phyloP scores from a whole-genome alignment of 2,797 vertebrate species.

The Austrolebias charrua region DNA sequence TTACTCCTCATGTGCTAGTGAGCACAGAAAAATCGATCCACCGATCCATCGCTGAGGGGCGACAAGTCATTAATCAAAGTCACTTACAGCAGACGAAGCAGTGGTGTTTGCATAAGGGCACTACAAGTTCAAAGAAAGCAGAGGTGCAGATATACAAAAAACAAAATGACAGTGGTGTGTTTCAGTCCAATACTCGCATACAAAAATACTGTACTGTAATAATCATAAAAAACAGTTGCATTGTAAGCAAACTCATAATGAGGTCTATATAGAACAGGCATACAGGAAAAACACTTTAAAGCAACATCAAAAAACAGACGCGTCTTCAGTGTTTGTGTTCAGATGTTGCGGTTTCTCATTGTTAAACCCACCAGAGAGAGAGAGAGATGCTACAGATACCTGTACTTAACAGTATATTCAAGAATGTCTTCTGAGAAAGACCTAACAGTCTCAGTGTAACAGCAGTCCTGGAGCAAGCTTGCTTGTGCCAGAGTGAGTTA shows the following conservation, averaged over 20 bases:
- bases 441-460: constrained; percentile 74
- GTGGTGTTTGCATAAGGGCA: constrained; percentile 76
- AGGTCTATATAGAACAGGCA: constrained; percentile 60
- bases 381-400: constrained; percentile 66
- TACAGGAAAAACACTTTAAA: constrained; percentile 62
- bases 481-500: constrained; percentile 52
- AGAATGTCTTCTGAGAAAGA: constrained; percentile 40
- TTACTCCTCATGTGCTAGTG: constrained; percentile 28
- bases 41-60: constrained; percentile 35
- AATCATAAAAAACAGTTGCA: constrained; percentile 53
- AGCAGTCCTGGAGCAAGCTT: constrained; percentile 67
- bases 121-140: constrained; percentile 68
- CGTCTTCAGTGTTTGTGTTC: constrained; percentile 56
- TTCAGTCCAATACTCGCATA: constrained; percentile 63
- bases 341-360: constrained; percentile 32
- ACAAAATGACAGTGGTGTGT: constrained; percentile 64
- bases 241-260: constrained; percentile 64
- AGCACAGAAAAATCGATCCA: constrained; percentile 52
- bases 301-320: constrained; percentile 60
- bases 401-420: constrained; percentile 46
- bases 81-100: constrained; percentile 65
- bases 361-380: constrained; percentile 52
- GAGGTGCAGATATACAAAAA: constrained; percentile 60
- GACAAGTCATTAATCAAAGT: constrained; percentile 44
- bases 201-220: constrained; percentile 70